Conservation (phyloP, 2,888 invertebrate genomes). For the Habroteleia sp. region DNA sequence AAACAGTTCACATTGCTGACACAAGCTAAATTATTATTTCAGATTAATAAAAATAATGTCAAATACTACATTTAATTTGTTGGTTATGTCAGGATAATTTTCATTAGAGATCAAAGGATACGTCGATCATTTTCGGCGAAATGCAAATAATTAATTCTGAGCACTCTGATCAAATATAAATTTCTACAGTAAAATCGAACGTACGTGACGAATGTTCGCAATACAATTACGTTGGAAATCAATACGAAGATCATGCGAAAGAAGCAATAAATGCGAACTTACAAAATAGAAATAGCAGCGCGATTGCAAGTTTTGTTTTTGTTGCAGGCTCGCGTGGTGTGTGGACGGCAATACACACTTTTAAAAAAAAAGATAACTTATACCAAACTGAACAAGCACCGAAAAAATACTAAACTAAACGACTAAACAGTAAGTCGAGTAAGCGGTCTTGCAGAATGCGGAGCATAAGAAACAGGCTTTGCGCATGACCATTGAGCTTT, state of each 20-base stretch:
- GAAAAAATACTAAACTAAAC: conserved; percentile 25
- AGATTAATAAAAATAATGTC: too few relatives aligned
- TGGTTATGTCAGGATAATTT: too few relatives aligned
- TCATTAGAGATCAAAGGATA: too few relatives aligned
- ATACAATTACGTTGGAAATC: neutral
- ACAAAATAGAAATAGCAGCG: conserved; percentile 14
- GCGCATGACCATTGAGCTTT: conserved; percentile 25
- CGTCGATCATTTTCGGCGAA: too few relatives aligned
- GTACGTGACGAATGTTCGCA: too few relatives aligned
- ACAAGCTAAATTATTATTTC: too few relatives aligned
- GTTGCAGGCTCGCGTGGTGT: conserved; percentile 7
- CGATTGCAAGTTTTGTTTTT: conserved; percentile 2
- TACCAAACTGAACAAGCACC: conserved; percentile 25
- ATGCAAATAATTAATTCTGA: too few relatives aligned
- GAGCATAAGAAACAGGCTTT: conserved; percentile 5
- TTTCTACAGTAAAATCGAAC: too few relatives aligned
- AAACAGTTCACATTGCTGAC: too few relatives aligned
- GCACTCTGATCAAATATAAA: too few relatives aligned
- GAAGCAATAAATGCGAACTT: conserved; percentile 8
- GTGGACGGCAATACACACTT: conserved; percentile 23
- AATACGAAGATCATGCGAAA: neutral
- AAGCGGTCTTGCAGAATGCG: neutral
- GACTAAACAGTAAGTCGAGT: conserved; percentile 5
- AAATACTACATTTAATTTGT: too few relatives aligned
- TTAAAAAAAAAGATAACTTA: conserved; percentile 8